A percentile compares a stretch with the other conserved stretches of the same genome.
Evolutionary conservation across 2,113 vertebrate genomes (phyloP).

Genomic region (Crotalus helleri): DNA sequence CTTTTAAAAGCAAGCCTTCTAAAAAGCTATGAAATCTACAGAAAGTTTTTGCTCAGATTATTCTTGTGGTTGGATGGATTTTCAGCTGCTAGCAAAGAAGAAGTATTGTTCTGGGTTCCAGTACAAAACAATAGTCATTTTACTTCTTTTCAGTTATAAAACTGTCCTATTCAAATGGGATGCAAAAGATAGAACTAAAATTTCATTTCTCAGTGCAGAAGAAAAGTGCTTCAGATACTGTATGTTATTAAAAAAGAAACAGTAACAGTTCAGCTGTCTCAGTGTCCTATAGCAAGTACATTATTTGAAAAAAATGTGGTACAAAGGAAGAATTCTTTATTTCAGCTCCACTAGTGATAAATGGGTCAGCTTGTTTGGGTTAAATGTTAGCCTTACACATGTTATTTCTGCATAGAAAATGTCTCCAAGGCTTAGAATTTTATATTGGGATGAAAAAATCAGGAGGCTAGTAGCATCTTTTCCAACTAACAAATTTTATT

Average conservation of each 20-base stretch:
- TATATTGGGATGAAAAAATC: not conserved
- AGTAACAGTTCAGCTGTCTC: not conserved
- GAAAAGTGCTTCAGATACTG: not conserved
- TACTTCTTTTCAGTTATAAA: not conserved
- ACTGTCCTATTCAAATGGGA: not conserved
- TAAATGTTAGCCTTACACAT: not conserved
- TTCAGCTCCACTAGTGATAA: not conserved
- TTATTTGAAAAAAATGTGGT: not conserved
- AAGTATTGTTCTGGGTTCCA: not conserved
- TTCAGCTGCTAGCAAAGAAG: not conserved
- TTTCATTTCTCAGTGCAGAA: not conserved
- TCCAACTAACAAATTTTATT: not conserved
- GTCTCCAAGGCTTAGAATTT: not conserved
- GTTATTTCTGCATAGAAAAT: not conserved
- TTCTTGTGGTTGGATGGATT: constrained; percentile 17
- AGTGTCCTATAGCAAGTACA: not conserved
- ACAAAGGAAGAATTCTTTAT: not conserved
- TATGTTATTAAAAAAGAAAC: not conserved
- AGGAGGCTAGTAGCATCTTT: not conserved
- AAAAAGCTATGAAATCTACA: not conserved
- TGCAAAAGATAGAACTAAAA: constrained; percentile 4
- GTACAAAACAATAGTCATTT: constrained; percentile 19
- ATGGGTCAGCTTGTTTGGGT: not conserved
- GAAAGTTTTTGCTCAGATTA: not conserved
- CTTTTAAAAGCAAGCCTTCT: not conserved